Evolutionary conservation across 2,797 vertebrate genomes (phyloP), one percentile per base, ranked within the genome.

Genomic region (Kryptopterus vitreolus): DNA sequence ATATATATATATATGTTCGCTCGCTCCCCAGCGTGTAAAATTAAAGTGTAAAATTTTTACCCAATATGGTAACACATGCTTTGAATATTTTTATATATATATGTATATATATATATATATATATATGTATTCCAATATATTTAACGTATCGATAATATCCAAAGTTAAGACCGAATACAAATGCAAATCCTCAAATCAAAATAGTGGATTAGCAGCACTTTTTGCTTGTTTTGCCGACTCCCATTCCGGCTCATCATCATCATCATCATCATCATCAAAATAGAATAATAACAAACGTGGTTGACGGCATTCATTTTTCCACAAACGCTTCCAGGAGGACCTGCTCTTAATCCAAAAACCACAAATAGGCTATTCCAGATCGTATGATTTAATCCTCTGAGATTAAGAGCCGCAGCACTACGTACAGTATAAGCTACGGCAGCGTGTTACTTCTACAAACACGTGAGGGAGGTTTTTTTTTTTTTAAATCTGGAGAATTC

Each of bases 361-460:
- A 81, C 75, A 20, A 90, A 87, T 85, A 89, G 81, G 88, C 83
- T 87, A 86, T 89, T 88, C 88, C 85, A 90, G 92, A 94, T 92
- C 89, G 85, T 90, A 89, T 90, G 83, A 85, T 87, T 93, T 93
- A 93, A 94, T 94, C 93, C 90, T 82, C 57, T 43, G 79, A 87
- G 92, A 93, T 94, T 92, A 92, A 76, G 85, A 90, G 84, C 84
- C 58, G 87, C 89, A 90, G 82, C 86, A 63, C 88, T 86, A 88
- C 87, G 85, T 83, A 88, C n/a, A n/a, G 38, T 78, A 85, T 89
- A 88, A 83, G 84, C 88, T 87, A 88, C 85, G 72, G 87, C 81
- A 82, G 81, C 71, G 84, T 80, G 87, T 92, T 91, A 83, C 70
- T 87, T 89, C 88, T 91, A 92, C 68, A 76, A 43, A 43, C 62